Conservation (phyloP, 2,888 invertebrate genomes). For the Lasioglossum leucozonium region DNA sequence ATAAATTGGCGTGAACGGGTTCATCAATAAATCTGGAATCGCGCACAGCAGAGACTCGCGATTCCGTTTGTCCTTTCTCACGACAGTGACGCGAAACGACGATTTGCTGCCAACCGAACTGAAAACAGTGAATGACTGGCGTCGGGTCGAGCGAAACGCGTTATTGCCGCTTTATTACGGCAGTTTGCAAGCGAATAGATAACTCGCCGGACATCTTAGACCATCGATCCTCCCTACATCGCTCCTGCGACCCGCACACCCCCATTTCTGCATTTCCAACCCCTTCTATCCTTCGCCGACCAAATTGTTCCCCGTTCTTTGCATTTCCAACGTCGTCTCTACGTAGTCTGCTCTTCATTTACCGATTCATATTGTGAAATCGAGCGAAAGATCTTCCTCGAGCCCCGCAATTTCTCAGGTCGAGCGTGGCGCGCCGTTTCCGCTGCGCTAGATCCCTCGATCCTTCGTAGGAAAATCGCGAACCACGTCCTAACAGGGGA, state of each 20-base stretch:
- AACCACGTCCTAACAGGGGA: too few relatives aligned
- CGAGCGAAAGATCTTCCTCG: conserved; percentile 26
- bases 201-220: not conserved
- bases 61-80: not conserved
- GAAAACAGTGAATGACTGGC: conserved; percentile 15
- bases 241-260: not conserved
- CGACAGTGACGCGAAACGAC: not conserved
- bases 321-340: not conserved
- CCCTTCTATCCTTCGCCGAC: not conserved
- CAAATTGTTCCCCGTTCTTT: conserved; percentile 2
- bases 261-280: not conserved
- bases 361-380: conserved; percentile 36
- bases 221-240: not conserved
- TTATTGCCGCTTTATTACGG: conserved; percentile 1
- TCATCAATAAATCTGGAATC: conserved; percentile 3
- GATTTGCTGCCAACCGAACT: conserved; percentile 8
- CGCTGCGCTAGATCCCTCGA: not conserved
- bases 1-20: not conserved
- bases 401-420: not conserved
- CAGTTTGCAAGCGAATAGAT: conserved; percentile 26
- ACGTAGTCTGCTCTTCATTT: conserved; percentile 25
- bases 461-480: not conserved
- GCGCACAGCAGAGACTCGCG: not conserved
- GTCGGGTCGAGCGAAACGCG: not conserved
- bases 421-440: not conserved